Evolutionary conservation across 2,888 invertebrate species (phyloP).

Genomic region (Volucella zonaria): DNA sequence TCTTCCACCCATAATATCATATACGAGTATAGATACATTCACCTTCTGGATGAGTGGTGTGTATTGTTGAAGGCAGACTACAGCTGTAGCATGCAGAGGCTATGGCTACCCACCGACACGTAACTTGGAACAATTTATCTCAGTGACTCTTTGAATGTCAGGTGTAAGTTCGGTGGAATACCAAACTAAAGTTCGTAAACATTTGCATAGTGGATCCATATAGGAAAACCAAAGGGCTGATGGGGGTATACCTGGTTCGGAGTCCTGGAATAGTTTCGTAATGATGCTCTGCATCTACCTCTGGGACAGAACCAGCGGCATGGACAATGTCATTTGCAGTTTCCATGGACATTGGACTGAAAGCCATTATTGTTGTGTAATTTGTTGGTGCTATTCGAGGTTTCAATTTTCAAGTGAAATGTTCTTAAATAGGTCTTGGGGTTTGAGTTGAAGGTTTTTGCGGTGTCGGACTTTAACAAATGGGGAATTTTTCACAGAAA

Average conservation of each 20-base stretch:
- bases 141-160: conserved; percentile 55
- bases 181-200: conserved; percentile 48
- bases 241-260: not conserved
- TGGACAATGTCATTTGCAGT: conserved; percentile 56
- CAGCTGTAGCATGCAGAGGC: not conserved
- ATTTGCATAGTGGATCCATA: conserved; percentile 34
- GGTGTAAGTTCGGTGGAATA: conserved; percentile 54
- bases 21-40: no score
- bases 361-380: conserved; percentile 50
- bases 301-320: conserved; percentile 6
- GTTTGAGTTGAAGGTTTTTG: not conserved
- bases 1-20: not conserved
- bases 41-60: conserved; percentile 6
- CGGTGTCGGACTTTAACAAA: not conserved
- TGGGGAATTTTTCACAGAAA: no score
- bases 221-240: not conserved
- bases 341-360: conserved; percentile 8
- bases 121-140: conserved; percentile 50
- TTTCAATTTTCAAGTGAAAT: not conserved
- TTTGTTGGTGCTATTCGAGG: conserved; percentile 33
- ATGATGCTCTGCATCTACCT: conserved; percentile 31
- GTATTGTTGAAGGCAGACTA: not conserved
- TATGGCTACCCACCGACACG: conserved; percentile 3
- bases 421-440: conserved; percentile 1
- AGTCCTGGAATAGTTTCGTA: not conserved